A percentile compares a stretch with the other conserved stretches of the same genome.
Conservation (phyloP, 1,140 invertebrate genomes). For the Drosophila ogumai region DNA sequence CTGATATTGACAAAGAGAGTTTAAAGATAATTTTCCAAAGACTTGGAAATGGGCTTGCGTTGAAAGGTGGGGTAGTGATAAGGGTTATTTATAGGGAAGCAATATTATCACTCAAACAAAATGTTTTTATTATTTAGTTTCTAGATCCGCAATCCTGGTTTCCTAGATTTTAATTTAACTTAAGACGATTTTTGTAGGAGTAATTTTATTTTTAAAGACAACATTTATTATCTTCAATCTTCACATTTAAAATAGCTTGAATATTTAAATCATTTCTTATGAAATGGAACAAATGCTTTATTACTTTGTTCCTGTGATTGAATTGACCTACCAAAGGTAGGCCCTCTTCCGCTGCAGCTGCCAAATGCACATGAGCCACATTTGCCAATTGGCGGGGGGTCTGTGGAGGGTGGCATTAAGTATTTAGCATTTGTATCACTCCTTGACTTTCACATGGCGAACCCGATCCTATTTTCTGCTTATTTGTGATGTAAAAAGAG, state of each 20-base stretch:
- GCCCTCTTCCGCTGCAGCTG: constrained; percentile 18
- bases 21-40: constrained; percentile 32
- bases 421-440: constrained; percentile 50
- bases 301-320: constrained; percentile 1
- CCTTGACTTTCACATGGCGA: constrained; percentile 60
- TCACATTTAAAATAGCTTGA: background rate
- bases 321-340: constrained; percentile 1
- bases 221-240: background rate
- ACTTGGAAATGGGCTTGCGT: background rate
- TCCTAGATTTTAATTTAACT: too few relatives aligned
- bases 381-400: constrained; percentile 29
- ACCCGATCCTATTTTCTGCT: constrained; percentile 54
- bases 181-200: background rate
- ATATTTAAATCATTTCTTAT: background rate
- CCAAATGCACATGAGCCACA: constrained; percentile 8
- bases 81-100: too few relatives aligned
- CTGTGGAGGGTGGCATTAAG: constrained; percentile 26
- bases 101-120: too few relatives aligned
- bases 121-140: too few relatives aligned
- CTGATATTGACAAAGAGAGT: constrained; percentile 38
- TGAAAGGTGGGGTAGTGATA: background rate
- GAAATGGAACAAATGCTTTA: background rate
- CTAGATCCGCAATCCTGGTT: too few relatives aligned
- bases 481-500: constrained; percentile 64
- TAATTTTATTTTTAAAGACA: background rate